These are phyloP conservation scores for Harpegnathos saltator DNA, from an alignment of 1,140 invertebrate species.

Conservation along the genomic window DNA sequence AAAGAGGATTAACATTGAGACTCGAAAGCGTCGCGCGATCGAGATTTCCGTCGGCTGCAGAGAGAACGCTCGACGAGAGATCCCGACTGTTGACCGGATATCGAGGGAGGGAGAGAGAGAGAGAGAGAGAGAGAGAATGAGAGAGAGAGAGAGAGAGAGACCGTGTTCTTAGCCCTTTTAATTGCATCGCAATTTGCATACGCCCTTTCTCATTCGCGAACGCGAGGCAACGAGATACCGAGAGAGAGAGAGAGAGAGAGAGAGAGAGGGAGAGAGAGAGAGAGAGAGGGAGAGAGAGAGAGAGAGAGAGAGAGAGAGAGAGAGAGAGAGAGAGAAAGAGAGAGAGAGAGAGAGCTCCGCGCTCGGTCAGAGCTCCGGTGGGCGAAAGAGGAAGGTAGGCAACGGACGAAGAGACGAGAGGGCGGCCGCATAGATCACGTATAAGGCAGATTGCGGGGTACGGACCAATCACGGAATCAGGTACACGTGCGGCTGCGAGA, in stretches of 20 bases:
- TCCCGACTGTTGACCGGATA: conserved; percentile 13
- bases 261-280: no score
- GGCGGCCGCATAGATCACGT: conserved; percentile 78
- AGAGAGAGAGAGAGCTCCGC: no score
- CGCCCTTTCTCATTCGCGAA: conserved; percentile 33
- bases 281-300: no score
- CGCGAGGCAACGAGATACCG: background rate
- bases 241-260: no score
- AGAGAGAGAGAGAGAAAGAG: no score
- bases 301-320: no score
- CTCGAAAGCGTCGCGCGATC: no score
- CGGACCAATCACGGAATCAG: conserved; percentile 78
- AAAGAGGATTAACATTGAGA: no score
- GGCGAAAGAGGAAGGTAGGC: conserved; percentile 30
- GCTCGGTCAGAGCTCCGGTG: background rate
- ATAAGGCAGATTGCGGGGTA: conserved; percentile 78
- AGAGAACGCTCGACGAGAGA: conserved; percentile 9
- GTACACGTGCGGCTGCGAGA: conserved; percentile 74
- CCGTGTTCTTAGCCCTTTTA: conserved; percentile 30
- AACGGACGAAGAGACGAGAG: conserved; percentile 33
- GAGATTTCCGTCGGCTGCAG: no score
- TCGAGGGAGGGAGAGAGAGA: background rate
- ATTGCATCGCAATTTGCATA: conserved; percentile 57
- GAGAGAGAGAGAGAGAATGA: no score
- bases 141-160: no score